These are phyloP conservation scores for Drosophila robusta DNA, from an alignment of 2,888 invertebrate genomes.

Conservation along the genomic window DNA sequence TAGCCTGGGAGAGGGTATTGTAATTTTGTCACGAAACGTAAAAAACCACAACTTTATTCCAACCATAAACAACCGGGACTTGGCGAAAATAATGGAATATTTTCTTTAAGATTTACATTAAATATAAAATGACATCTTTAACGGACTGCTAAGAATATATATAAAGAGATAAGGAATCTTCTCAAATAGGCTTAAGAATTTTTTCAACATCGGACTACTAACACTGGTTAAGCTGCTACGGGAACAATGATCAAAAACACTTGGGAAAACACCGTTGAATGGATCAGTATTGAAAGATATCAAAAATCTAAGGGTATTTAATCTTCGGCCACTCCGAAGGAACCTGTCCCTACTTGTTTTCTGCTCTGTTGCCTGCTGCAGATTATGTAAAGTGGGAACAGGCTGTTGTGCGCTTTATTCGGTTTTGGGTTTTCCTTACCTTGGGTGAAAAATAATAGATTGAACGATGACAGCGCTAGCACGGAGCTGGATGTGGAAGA, in stretches of 20 bases:
- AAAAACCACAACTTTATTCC: no score
- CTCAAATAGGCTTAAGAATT: no score
- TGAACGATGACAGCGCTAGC: constrained; percentile 85
- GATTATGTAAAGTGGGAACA: constrained; percentile 26
- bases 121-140: no score
- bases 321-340: background rate
- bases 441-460: constrained; percentile 85
- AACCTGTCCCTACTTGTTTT: background rate
- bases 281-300: no score
- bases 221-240: no score
- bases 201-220: no score
- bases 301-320: background rate
- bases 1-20: background rate
- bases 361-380: background rate
- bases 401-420: constrained; percentile 5
- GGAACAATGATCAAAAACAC: no score
- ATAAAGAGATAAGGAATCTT: no score
- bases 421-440: constrained; percentile 68
- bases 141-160: no score
- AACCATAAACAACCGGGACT: no score
- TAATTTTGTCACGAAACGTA: background rate
- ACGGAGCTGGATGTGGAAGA: constrained; percentile 84
- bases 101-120: background rate
- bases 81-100: background rate
- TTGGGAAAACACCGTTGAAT: no score